Percentiles rank a stretch among this genome's conserved stretches.
These are phyloP conservation scores for Hermaeophaga mercurialis DNA, from an alignment of 2,888 invertebrate genomes.

Conservation along the genomic window DNA sequence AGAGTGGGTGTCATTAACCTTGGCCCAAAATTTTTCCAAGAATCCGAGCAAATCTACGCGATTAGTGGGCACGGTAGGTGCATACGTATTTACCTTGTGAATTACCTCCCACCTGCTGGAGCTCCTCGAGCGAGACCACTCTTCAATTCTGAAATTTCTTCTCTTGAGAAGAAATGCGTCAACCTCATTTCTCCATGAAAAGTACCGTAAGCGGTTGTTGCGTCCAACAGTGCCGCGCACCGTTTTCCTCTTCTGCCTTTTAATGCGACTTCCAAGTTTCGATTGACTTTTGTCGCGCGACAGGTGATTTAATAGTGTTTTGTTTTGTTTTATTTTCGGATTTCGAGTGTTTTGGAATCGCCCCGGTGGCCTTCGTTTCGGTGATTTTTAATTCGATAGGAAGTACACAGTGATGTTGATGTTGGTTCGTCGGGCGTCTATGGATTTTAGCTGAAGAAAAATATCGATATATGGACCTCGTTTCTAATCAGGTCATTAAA, in stretches of 20 bases:
- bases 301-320: slow-evolving; percentile 17
- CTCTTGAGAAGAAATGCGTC: slow-evolving; percentile 41
- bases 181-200: slow-evolving; percentile 53
- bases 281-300: slow-evolving; percentile 8
- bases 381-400: background rate
- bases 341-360: background rate
- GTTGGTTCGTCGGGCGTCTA: background rate
- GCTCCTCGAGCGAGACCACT: slow-evolving; percentile 49
- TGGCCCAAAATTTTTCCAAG: slow-evolving; percentile 11
- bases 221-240: slow-evolving; percentile 41
- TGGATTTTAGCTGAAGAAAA: slow-evolving; percentile 1
- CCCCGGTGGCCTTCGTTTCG: background rate
- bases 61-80: slow-evolving; percentile 38
- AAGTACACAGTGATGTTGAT: background rate
- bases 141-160: slow-evolving; percentile 35
- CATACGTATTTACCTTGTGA: slow-evolving; percentile 34
- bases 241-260: slow-evolving; percentile 32
- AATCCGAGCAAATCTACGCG: slow-evolving; percentile 8
- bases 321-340: slow-evolving; percentile 5
- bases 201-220: slow-evolving; percentile 49
- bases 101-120: slow-evolving; percentile 41
- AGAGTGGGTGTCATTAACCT: slow-evolving; percentile 14
- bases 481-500: too few species aligned
- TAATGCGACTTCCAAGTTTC: slow-evolving; percentile 28
- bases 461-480: too few species aligned